Evolutionary conservation across 1,140 invertebrate genomes (phyloP).

Genomic region (Aphelenchoides besseyi): DNA sequence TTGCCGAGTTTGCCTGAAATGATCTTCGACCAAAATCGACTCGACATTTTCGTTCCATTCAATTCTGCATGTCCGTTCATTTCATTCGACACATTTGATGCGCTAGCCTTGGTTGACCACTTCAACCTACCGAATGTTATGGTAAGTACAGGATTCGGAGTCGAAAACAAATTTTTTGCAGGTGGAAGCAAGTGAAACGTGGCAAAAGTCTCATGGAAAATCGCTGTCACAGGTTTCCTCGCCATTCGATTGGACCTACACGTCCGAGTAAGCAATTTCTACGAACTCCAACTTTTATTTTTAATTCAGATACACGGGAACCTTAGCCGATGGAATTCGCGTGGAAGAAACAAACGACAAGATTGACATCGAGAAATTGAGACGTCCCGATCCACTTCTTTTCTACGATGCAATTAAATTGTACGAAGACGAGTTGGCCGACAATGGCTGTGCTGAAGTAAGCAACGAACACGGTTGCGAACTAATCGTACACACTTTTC

Average conservation of each 20-base stretch:
- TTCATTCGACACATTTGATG: slow-evolving; percentile 45
- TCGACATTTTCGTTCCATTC: slow-evolving; percentile 7
- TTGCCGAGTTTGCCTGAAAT: slow-evolving; percentile 41
- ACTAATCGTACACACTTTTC: neutral
- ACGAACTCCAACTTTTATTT: slow-evolving; percentile 75
- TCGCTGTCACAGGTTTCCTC: slow-evolving; percentile 16
- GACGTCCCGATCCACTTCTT: slow-evolving; percentile 81
- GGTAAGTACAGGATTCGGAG: no score
- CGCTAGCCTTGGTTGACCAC: slow-evolving; percentile 32
- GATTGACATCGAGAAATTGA: slow-evolving; percentile 85
- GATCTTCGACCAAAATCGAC: slow-evolving; percentile 36
- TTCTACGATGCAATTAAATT: slow-evolving; percentile 89
- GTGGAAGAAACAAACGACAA: slow-evolving; percentile 70
- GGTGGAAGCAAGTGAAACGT: slow-evolving; percentile 37
- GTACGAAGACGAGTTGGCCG: slow-evolving; percentile 96
- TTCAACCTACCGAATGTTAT: slow-evolving; percentile 40
- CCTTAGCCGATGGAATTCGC: slow-evolving; percentile 35
- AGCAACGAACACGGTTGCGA: neutral
- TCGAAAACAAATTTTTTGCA: no score
- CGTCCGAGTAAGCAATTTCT: no score
- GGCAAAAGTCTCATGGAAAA: slow-evolving; percentile 33
- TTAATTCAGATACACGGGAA: no score
- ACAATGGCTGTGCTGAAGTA: slow-evolving; percentile 74
- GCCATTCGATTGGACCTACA: slow-evolving; percentile 96
- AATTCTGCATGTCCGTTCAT: slow-evolving; percentile 6